Conservation (phyloP, 2,888 invertebrate genomes). For the Melipona beecheii region DNA sequence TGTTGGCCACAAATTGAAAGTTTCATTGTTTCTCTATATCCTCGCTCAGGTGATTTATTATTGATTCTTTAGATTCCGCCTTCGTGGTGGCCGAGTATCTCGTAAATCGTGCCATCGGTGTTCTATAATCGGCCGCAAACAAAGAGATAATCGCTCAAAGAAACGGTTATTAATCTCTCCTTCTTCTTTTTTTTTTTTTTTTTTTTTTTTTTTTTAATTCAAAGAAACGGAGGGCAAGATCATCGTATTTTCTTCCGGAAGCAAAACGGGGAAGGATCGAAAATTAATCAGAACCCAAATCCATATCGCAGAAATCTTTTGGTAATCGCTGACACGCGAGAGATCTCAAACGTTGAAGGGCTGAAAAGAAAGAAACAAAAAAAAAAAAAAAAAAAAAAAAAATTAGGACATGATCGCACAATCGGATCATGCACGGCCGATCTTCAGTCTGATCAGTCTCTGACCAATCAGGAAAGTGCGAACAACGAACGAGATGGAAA, state of each 20-base stretch:
- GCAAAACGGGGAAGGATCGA: background rate
- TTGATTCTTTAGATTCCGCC: slow-evolving; percentile 3
- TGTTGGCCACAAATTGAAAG: slow-evolving; percentile 27
- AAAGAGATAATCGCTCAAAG: background rate
- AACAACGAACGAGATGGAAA: slow-evolving; percentile 86
- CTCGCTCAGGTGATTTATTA: slow-evolving; percentile 1
- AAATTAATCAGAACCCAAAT: background rate
- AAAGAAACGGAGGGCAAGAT: background rate
- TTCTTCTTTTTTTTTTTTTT: too few species aligned
- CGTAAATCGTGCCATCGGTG: slow-evolving; percentile 23
- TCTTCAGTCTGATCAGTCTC: slow-evolving; percentile 72
- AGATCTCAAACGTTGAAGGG: slow-evolving; percentile 53
- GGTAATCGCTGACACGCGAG: slow-evolving; percentile 60
- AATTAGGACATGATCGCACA: slow-evolving; percentile 67
- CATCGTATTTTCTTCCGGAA: background rate
- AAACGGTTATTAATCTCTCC: background rate
- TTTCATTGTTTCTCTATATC: slow-evolving; percentile 14
- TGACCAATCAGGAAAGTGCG: slow-evolving; percentile 85
- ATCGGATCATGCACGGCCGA: slow-evolving; percentile 70
- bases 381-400: too few species aligned
- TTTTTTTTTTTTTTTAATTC: background rate
- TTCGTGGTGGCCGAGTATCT: slow-evolving; percentile 3
- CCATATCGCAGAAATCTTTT: slow-evolving; percentile 38
- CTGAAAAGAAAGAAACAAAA: slow-evolving; percentile 17
- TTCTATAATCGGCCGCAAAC: background rate